phyloP scores from a whole-genome alignment of 2,888 invertebrate species.

The Metellina segmentata region DNA sequence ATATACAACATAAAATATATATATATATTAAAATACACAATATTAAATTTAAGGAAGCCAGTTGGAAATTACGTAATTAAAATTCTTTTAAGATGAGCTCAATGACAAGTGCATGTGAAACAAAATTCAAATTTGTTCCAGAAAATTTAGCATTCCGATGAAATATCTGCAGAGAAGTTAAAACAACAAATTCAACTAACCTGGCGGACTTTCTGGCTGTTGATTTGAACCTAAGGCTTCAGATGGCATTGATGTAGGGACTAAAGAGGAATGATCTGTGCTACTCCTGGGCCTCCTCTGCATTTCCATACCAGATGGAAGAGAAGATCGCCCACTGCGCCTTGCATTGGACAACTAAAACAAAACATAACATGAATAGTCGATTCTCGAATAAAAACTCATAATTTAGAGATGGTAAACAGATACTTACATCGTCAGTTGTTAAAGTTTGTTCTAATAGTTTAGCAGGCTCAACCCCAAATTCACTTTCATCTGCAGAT shows the following conservation, averaged over 20 bases:
- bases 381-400: background rate
- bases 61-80: too few relatives aligned
- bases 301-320: slow-evolving; percentile 56
- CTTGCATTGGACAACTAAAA: slow-evolving; percentile 40
- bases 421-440: slow-evolving; percentile 75
- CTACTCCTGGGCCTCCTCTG: slow-evolving; percentile 65
- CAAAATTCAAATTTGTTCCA: too few relatives aligned
- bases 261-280: slow-evolving; percentile 73
- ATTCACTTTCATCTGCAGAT: slow-evolving; percentile 69
- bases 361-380: background rate
- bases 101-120: too few relatives aligned
- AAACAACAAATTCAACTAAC: slow-evolving; percentile 1
- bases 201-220: slow-evolving; percentile 68
- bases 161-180: background rate
- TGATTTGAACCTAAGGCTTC: slow-evolving; percentile 51
- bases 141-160: background rate
- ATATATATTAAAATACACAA: too few relatives aligned
- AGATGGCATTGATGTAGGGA: slow-evolving; percentile 67
- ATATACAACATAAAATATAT: too few relatives aligned
- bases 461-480: slow-evolving; percentile 72
- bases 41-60: too few relatives aligned
- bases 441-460: slow-evolving; percentile 74
- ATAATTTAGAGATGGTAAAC: background rate
- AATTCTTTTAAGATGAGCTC: too few relatives aligned
- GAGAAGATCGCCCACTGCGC: slow-evolving; percentile 21